Conservation (phyloP, 1,140 invertebrate genomes). For the Bombus breviceps region DNA sequence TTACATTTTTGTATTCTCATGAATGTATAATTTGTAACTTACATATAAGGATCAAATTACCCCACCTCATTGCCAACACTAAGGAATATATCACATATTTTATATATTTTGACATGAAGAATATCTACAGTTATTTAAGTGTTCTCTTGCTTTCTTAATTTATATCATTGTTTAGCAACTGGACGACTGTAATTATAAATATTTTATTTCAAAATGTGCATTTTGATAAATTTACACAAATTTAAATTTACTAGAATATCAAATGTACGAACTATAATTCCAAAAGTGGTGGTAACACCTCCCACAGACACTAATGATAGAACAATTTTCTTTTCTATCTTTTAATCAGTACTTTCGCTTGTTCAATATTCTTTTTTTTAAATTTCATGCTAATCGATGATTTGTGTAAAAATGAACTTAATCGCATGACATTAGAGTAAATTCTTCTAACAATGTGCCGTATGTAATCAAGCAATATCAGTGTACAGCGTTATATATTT, state of each 20-base stretch:
- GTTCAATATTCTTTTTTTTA: constrained; percentile 30
- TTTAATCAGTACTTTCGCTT: constrained; percentile 40
- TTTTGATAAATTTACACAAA: constrained; percentile 22
- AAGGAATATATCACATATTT: constrained; percentile 52
- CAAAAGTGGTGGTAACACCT: constrained; percentile 38
- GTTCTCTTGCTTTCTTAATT: constrained; percentile 49
- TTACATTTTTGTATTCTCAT: constrained; percentile 10
- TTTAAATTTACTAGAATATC: not conserved
- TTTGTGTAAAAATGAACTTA: constrained; percentile 47
- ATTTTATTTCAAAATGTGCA: constrained; percentile 34
- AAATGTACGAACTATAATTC: constrained; percentile 38
- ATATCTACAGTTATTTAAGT: constrained; percentile 48
- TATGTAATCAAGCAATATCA: constrained; percentile 56
- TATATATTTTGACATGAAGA: constrained; percentile 43
- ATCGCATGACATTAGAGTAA: constrained; percentile 43
- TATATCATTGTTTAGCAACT: constrained; percentile 70
- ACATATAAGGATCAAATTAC: constrained; percentile 53
- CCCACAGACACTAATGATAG: constrained; percentile 53
- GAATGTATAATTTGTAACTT: constrained; percentile 44
- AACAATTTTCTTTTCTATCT: constrained; percentile 39
- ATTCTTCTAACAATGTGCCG: constrained; percentile 45
- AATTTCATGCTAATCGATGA: constrained; percentile 24
- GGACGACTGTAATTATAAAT: constrained; percentile 64
- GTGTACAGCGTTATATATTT: constrained; percentile 30
- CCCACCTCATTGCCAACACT: constrained; percentile 60